Base-by-base conservation (phyloP, 1,140 invertebrate species). In the Hestina assimilis region DNA sequence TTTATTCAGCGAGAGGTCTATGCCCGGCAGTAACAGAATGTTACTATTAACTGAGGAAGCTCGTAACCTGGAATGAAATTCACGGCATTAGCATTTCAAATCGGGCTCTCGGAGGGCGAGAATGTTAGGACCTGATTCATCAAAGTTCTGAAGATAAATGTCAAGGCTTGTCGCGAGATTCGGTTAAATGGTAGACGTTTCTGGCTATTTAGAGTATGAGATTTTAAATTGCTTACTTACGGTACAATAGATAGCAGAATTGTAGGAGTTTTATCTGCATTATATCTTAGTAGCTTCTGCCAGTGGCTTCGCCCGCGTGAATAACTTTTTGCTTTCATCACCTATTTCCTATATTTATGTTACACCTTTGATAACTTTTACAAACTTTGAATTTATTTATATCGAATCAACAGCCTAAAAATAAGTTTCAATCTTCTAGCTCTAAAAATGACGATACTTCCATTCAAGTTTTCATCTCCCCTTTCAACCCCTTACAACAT, bases 41-140 rank as follows among this genome's bases (percentile, higher is more conserved):
- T 63, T 50, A 47, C 46, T 51, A 62, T 53, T 58, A 66, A 48
- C 45, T 33, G 52, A 43, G 45, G 46, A 33, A 59, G 57, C 47
- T 41, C 47, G 63, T 58, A 59, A 52, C 52, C 63, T 60, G 48
- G 48, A 65, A 48, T 54, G 56, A 48, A 59, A 55, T 65, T 59
- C 53, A 42, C 31, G 23, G 46, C 40, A 66, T 66, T 66, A 62
- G 59, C 51, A 59, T 66, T 63, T 61, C 56, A 62, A 66, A 66
- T 62, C 40, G 51, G 55, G 51, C 26, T 26, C 51, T 55, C 45
- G 1, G 38, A 43, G 15, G 23, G 43, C 40, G 52, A n/a, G 42
- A 38, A 33, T 28, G 53, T 45, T 20, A n/a, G 35, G 7, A 40
- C 43, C 51, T 46, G 51, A 54, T 61, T 61, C 52, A 61, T 61